Percentiles rank a stretch among this genome's conserved stretches.
phyloP scores from a whole-genome alignment of 2,888 invertebrate genomes.

The Antheraea assamensis region DNA sequence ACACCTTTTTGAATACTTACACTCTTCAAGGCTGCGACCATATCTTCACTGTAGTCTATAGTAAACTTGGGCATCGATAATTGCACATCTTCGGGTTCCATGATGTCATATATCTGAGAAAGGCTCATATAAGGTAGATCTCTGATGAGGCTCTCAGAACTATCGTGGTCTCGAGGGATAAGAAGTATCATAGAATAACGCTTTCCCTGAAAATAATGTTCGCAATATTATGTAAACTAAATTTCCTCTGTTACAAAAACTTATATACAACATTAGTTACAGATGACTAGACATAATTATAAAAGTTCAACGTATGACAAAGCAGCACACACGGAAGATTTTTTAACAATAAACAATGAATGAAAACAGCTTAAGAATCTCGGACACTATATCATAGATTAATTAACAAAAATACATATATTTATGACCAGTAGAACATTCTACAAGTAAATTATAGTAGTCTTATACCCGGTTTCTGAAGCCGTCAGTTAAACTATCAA shows the following conservation, averaged over 20 bases:
- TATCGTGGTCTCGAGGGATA: constrained; percentile 79
- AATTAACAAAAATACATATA: no score
- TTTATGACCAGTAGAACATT: no score
- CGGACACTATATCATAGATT: no score
- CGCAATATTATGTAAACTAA: neutral
- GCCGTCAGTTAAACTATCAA: no score
- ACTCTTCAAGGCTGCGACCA: constrained; percentile 69
- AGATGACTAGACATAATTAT: no score
- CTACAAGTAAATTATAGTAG: no score
- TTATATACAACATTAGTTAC: no score
- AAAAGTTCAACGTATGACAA: no score
- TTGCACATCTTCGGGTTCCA: constrained; percentile 76
- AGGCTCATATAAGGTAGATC: constrained; percentile 82
- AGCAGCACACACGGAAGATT: no score
- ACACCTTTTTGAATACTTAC: constrained; percentile 58
- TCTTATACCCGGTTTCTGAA: no score
- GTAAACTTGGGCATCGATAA: constrained; percentile 84
- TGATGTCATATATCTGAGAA: constrained; percentile 62
- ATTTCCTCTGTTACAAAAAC: neutral
- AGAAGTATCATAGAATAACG: constrained; percentile 84
- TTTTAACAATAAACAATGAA: no score
- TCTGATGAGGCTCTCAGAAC: constrained; percentile 71
- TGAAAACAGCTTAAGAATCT: no score
- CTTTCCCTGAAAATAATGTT: constrained; percentile 71
- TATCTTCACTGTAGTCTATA: constrained; percentile 79